Evolutionary conservation across 2,888 invertebrate genomes (phyloP).

Genomic region (Chrysotoxum bicinctum): DNA sequence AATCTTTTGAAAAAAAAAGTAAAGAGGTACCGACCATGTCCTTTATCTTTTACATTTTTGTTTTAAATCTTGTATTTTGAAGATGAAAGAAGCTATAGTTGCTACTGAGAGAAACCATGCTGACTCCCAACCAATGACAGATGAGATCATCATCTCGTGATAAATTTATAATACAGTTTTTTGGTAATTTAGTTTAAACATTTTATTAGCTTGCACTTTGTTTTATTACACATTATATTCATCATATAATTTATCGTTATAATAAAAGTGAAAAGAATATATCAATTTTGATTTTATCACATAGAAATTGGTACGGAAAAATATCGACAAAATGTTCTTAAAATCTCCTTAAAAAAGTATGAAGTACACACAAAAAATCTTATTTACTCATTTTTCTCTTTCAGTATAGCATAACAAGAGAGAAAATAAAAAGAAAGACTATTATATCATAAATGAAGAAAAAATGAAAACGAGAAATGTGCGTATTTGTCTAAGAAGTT

Average conservation of each 20-base stretch:
- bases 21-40: constrained; percentile 71
- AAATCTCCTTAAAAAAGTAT: no score
- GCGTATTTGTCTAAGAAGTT: no score
- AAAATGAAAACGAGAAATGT: no score
- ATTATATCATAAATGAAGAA: no score
- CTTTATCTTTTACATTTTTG: not conserved
- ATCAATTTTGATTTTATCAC: not conserved
- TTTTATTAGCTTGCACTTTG: constrained; percentile 42
- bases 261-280: constrained; percentile 49
- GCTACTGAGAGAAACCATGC: constrained; percentile 54
- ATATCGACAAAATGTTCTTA: no score
- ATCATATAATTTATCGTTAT: constrained; percentile 31
- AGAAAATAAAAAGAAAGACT: no score
- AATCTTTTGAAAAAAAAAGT: constrained; percentile 76
- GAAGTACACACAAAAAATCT: no score
- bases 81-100: constrained; percentile 68
- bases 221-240: constrained; percentile 53
- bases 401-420: no score
- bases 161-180: not conserved
- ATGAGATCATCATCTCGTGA: constrained; percentile 25
- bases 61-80: not conserved
- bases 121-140: constrained; percentile 29
- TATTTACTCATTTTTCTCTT: no score
- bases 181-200: constrained; percentile 18
- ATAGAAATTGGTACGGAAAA: no score